Conservation (phyloP, 2,888 invertebrate species). For the Anthophora plumipes region DNA sequence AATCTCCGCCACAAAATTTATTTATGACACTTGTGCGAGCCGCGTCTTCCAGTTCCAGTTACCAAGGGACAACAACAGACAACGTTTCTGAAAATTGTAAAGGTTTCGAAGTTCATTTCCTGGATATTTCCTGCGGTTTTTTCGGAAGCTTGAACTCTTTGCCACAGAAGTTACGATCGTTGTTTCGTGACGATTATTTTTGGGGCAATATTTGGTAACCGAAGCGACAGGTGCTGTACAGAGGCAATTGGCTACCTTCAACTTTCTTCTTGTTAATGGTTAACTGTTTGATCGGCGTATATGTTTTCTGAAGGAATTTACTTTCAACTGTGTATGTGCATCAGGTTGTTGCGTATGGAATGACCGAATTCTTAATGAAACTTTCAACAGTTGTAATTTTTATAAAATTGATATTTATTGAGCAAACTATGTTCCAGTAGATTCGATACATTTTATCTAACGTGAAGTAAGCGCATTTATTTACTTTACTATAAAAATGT, state of each 20-base stretch:
- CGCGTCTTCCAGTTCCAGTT: slow-evolving; percentile 34
- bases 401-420: too few relatives aligned
- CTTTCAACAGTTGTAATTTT: too few relatives aligned
- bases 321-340: too few relatives aligned
- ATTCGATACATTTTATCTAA: too few relatives aligned
- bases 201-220: too few relatives aligned
- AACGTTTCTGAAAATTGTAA: slow-evolving; percentile 51
- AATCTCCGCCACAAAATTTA: slow-evolving; percentile 74
- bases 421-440: too few relatives aligned
- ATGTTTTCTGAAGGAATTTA: too few relatives aligned
- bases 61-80: background rate
- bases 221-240: background rate
- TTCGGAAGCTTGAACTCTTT: background rate
- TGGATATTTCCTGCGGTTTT: background rate
- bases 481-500: too few relatives aligned
- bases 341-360: too few relatives aligned
- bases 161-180: background rate
- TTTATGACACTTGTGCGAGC: slow-evolving; percentile 71
- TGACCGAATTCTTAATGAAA: too few relatives aligned
- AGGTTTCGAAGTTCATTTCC: background rate
- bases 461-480: too few relatives aligned
- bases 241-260: background rate
- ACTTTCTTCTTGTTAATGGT: background rate
- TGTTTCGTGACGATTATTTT: background rate
- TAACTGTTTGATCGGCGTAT: background rate